These are phyloP conservation scores for Nephrotoma flavescens DNA, from an alignment of 2,888 invertebrate genomes.

Conservation along the genomic window DNA sequence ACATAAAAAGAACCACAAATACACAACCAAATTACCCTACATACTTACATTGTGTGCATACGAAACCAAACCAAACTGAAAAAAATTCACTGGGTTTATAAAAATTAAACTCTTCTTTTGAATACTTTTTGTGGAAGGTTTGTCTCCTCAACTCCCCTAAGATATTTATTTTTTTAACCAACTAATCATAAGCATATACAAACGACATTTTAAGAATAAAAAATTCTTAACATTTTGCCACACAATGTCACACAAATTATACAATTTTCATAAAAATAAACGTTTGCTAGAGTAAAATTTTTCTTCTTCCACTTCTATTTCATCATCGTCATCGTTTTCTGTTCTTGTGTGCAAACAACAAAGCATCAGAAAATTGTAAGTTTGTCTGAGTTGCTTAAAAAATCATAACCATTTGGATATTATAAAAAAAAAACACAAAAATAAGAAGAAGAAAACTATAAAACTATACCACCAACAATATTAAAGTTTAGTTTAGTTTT, in stretches of 20 bases:
- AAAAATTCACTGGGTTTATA: no score
- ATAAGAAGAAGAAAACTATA: background rate
- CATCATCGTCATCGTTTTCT: background rate
- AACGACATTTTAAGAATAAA: background rate
- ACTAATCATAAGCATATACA: background rate
- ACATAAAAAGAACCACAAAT: no score
- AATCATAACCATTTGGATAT: background rate
- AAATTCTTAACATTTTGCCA: background rate
- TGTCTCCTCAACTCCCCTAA: background rate
- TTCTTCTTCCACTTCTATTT: background rate
- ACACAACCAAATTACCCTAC: no score
- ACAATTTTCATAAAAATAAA: background rate
- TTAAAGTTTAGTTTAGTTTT: background rate
- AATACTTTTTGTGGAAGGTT: background rate
- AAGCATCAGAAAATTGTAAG: background rate
- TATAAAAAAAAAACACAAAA: background rate
- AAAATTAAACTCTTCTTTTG: background rate
- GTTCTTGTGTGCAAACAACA: background rate
- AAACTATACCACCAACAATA: background rate
- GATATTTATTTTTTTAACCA: background rate
- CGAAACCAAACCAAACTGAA: no score
- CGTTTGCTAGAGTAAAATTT: background rate
- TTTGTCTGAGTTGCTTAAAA: background rate
- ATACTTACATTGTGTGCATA: no score
- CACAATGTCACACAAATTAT: background rate